Base-by-base conservation (phyloP, 1,140 invertebrate species). In the Oedothorax gibbosus region DNA sequence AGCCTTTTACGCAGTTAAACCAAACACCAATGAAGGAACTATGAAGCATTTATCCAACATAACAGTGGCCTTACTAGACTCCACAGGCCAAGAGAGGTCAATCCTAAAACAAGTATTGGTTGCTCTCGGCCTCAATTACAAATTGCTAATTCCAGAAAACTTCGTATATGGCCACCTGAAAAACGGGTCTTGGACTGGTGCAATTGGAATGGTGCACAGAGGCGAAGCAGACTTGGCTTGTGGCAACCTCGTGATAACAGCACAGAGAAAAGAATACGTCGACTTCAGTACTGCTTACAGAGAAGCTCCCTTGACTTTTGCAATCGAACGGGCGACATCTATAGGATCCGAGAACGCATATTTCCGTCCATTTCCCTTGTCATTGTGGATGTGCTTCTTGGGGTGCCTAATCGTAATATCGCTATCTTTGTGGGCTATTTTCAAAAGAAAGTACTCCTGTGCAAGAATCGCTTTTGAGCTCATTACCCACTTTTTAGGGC, bases 271-370 rank as follows among this genome's bases (percentile, higher is more conserved):
- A 0, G 20, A 6, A 21, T n/a, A n/a, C 2, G 56, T 73, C 15
- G 69, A 64, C 15, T 82, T 51, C 69, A 73, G 68, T 35, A 73
- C 72, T 54, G 56, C 80, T 15, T 82, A 82, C 57, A 18, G 53
- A 35, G 73, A 64, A 3, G 68, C 72, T 54, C 18, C 7, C 0
- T n/a, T 82, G 7, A 82, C 80, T 14, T 82, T 73, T 35, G 80
- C 69, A 11, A 82, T 71, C 11, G 20, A 54, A 11, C 14, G 21
- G n/a, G 68, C 68, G 9, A 57, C 56, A 12, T 14, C 18, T 0
- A n/a, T 73, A 18, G 57, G 35, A 53, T 73, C 60, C 20, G 20
- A 20, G 9, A 11, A 57, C 14, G 69, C 80, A 5, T 18, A 73
- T 2, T 20, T 82, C 21, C 54, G 69, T 11, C 68, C 68, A 64